Conservation (phyloP, 1,140 invertebrate genomes). For the Caenorhabditis brenneri region DNA sequence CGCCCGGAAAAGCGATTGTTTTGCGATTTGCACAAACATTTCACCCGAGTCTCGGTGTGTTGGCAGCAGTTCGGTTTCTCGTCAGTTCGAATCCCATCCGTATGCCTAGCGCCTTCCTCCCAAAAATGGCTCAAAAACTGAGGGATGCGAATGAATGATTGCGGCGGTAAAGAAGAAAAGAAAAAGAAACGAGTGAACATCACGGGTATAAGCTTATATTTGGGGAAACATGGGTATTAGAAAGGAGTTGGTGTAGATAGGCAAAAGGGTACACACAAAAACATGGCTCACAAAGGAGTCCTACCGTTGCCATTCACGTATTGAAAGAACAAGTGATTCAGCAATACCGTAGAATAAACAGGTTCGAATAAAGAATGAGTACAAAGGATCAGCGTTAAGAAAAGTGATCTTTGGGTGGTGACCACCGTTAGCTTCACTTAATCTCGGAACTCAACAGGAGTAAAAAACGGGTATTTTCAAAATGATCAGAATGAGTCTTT, state of each 20-base stretch:
- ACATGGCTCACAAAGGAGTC: constrained; percentile 7
- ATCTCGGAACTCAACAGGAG: no score
- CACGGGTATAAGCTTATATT: constrained; percentile 13
- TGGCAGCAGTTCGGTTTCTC: background rate
- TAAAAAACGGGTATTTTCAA: no score
- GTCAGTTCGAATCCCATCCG: background rate
- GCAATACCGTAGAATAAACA: constrained; percentile 3
- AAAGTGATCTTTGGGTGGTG: no score
- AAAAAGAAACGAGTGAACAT: background rate
- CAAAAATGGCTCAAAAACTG: background rate
- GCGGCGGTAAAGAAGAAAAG: constrained; percentile 35
- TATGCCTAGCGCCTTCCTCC: background rate
- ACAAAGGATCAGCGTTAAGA: background rate
- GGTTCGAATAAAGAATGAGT: background rate
- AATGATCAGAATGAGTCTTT: no score
- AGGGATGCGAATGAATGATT: background rate
- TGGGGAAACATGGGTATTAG: constrained; percentile 3
- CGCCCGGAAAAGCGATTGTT: constrained; percentile 35
- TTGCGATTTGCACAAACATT: constrained; percentile 39
- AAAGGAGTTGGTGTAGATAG: background rate
- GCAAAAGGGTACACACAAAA: background rate
- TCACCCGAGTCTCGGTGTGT: background rate
- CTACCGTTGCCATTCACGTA: background rate
- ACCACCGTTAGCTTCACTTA: no score
- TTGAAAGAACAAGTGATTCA: constrained; percentile 31